Conservation (phyloP, 2,113 vertebrate genomes). For the Sorex araneus region DNA sequence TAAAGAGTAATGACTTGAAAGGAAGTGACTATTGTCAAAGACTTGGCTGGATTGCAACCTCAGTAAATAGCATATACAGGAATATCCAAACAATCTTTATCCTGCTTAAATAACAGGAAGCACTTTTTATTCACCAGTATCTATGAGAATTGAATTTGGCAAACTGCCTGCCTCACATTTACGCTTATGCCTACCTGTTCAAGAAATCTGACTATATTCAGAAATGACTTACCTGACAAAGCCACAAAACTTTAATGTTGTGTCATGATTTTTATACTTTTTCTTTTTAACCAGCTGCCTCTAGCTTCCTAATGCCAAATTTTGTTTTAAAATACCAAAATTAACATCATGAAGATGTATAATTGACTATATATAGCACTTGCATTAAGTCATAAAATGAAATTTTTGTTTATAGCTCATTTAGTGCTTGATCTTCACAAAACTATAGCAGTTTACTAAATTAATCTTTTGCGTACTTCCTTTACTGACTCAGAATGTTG, state of each 20-base stretch:
- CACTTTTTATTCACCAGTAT: not conserved
- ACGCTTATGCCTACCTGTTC: not conserved
- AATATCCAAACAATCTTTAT: not conserved
- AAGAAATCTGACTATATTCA: slow-evolving; percentile 8
- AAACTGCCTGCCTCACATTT: not conserved
- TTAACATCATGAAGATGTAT: slow-evolving; percentile 1
- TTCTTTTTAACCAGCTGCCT: not conserved
- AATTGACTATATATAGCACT: not conserved
- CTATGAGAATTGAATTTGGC: not conserved
- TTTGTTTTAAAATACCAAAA: slow-evolving; percentile 54
- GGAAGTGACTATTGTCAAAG: slow-evolving; percentile 30
- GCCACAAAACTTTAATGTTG: not conserved
- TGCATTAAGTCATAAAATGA: slow-evolving; percentile 27
- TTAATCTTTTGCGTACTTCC: slow-evolving; percentile 4
- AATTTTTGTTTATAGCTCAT: slow-evolving; percentile 36
- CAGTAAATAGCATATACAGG: not conserved
- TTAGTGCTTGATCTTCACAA: not conserved
- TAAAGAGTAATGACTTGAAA: slow-evolving; percentile 21
- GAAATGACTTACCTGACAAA: slow-evolving; percentile 28
- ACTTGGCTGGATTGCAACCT: not conserved
- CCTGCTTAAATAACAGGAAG: not conserved
- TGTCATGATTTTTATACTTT: not conserved
- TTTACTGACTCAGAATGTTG: slow-evolving; percentile 27
- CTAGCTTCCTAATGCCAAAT: slow-evolving; percentile 1
- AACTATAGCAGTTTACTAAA: slow-evolving; percentile 13